These are phyloP conservation scores for Daboia siamensis DNA, from an alignment of 2,113 vertebrate species.

Conservation along the genomic window DNA sequence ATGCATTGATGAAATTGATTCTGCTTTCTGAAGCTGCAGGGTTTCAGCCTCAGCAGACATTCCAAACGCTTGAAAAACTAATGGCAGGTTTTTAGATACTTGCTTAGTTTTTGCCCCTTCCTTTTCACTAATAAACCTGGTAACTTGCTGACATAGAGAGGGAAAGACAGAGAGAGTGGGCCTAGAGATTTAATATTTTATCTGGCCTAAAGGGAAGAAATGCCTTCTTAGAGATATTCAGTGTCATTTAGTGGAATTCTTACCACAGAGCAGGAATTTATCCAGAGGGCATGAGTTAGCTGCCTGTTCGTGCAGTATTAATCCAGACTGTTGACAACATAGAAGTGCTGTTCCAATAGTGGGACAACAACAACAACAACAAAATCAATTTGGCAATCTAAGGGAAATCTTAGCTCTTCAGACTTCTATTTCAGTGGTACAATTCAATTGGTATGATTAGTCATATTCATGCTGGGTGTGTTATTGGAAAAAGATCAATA, in stretches of 20 bases:
- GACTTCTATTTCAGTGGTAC: background rate
- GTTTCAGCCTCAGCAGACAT: conserved; percentile 54
- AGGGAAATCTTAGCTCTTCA: background rate
- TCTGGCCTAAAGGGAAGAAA: conserved; percentile 31
- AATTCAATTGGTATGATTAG: background rate
- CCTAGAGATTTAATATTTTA: conserved; percentile 36
- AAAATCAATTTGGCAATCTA: background rate
- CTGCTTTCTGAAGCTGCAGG: conserved; percentile 55
- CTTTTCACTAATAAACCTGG: conserved; percentile 53
- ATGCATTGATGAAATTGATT: conserved; percentile 51
- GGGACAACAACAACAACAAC: background rate
- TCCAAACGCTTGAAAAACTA: conserved; percentile 60
- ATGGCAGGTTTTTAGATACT: conserved; percentile 52
- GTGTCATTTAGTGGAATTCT: conserved; percentile 42
- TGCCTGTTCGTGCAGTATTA: background rate
- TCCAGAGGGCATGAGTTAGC: background rate
- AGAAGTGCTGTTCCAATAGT: background rate
- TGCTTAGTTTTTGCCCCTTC: conserved; percentile 34
- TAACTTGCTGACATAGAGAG: conserved; percentile 35
- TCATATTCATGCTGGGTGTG: background rate
- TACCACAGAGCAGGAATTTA: conserved; percentile 18
- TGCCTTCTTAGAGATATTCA: conserved; percentile 18
- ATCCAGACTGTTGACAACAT: conserved; percentile 14
- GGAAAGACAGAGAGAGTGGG: conserved; percentile 33
- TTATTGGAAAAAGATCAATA: background rate